phyloP scores from a whole-genome alignment of 2,888 invertebrate genomes.

The Papilio protenor region DNA sequence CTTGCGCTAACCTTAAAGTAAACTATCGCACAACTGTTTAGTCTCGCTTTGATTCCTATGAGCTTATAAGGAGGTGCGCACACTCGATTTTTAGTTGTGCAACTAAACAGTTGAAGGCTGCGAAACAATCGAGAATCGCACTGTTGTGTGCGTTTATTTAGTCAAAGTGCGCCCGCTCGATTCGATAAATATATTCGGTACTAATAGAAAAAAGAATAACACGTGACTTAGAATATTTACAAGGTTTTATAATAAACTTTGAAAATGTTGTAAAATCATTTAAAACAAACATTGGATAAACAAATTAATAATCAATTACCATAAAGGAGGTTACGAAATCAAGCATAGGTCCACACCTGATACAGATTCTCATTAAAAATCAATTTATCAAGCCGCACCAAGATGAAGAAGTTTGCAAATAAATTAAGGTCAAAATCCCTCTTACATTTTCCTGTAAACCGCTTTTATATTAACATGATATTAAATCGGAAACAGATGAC shows the following conservation, averaged over 20 bases:
- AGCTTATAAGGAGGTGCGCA: no score
- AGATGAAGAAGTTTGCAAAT: conserved; percentile 25
- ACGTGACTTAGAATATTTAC: neutral
- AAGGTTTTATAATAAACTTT: neutral
- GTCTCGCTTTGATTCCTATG: no score
- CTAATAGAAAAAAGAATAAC: neutral
- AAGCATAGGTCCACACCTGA: conserved; percentile 18
- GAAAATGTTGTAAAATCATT: neutral
- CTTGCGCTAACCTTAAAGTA: no score
- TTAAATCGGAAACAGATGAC: neutral
- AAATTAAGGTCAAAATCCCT: conserved; percentile 28
- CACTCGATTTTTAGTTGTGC: no score
- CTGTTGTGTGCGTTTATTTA: no score
- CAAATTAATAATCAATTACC: conserved; percentile 8
- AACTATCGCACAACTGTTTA: no score
- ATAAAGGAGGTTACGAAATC: conserved; percentile 7
- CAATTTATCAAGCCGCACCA: conserved; percentile 24
- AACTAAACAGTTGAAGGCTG: no score
- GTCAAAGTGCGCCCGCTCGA: no score
- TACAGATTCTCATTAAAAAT: conserved; percentile 25
- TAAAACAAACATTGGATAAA: neutral
- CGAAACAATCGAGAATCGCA: no score
- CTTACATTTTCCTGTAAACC: conserved; percentile 21
- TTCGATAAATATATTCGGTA: no score
- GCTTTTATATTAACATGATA: conserved; percentile 6